Evolutionary conservation across 2,113 vertebrate species (phyloP).

Genomic region (Rhinopomastus cyanomelas): DNA sequence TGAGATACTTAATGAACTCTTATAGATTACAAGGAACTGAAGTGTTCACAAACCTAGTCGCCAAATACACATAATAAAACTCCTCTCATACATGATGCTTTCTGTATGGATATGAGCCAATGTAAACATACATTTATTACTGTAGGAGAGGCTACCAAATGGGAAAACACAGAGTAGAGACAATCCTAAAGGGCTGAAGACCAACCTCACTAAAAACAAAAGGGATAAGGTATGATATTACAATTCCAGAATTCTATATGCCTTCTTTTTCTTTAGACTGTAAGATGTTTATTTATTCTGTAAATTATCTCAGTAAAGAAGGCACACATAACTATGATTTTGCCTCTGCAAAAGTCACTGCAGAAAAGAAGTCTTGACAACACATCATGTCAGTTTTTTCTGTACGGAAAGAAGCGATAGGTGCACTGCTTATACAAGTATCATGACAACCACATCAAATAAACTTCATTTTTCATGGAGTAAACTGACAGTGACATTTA

Average conservation of each 20-base stretch:
- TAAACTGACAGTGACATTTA: conserved; percentile 86
- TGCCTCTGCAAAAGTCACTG: conserved; percentile 28
- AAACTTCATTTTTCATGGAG: conserved; percentile 81
- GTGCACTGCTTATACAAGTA: conserved; percentile 79
- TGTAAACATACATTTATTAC: background rate
- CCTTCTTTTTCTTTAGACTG: background rate
- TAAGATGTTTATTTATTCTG: conserved; percentile 1
- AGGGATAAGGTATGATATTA: background rate
- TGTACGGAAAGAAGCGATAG: conserved; percentile 68
- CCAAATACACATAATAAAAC: background rate
- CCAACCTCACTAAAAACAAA: rapidly evolving
- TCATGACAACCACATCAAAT: conserved; percentile 80
- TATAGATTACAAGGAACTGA: background rate
- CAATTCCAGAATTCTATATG: no score
- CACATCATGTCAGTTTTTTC: conserved; percentile 33
- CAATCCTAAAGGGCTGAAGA: background rate
- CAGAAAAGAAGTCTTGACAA: conserved; percentile 38
- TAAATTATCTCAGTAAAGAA: conserved; percentile 32
- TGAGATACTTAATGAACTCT: background rate
- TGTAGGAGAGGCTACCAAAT: background rate
- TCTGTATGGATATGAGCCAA: background rate
- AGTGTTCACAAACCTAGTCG: background rate
- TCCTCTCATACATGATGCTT: background rate
- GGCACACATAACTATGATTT: background rate
- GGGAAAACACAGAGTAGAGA: background rate